Conservation (phyloP, 2,888 invertebrate genomes). For the Glaucopsyche alexis region DNA sequence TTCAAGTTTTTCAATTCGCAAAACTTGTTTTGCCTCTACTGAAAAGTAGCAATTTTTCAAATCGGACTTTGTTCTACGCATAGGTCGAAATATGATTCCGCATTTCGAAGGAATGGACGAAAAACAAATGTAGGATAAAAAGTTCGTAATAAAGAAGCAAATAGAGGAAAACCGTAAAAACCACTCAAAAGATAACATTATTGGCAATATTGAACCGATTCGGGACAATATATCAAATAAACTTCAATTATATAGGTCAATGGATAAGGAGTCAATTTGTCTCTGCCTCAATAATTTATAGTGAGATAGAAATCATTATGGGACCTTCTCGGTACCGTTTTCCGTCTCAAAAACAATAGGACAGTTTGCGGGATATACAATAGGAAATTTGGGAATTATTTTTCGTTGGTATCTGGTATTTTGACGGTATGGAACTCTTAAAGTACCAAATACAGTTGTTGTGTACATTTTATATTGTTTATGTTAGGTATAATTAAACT, state of each 20-base stretch:
- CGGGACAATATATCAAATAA: constrained; percentile 27
- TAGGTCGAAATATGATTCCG: no score
- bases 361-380: not conserved
- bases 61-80: no score
- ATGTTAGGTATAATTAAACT: no score
- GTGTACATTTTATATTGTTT: no score
- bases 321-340: constrained; percentile 22
- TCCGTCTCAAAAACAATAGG: constrained; percentile 20
- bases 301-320: constrained; percentile 28
- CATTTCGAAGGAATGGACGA: not conserved
- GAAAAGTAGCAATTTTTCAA: no score
- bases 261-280: constrained; percentile 32
- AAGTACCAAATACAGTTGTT: no score
- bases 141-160: not conserved
- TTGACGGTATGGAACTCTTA: no score
- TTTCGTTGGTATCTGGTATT: no score
- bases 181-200: constrained; percentile 16
- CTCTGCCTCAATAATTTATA: constrained; percentile 32
- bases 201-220: constrained; percentile 24
- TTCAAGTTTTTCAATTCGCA: no score
- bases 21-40: no score
- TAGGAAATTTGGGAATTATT: no score
- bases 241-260: constrained; percentile 32
- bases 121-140: not conserved
- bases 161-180: constrained; percentile 10